phyloP scores from a whole-genome alignment of 2,113 vertebrate species.

The Cebidichthys violaceus region DNA sequence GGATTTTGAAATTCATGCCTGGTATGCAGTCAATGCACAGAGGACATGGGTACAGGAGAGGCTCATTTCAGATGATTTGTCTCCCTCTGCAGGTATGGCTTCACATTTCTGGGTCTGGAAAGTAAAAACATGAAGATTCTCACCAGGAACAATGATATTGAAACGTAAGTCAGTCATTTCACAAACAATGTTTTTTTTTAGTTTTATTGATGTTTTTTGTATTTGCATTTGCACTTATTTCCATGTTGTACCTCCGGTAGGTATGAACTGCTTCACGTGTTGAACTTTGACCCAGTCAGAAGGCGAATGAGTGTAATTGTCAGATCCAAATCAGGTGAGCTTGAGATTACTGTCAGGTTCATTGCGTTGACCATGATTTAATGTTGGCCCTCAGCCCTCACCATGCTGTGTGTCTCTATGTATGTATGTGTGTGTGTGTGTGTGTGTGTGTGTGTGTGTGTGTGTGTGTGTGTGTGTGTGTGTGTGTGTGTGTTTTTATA shows the following conservation, averaged over 20 bases:
- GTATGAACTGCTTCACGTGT: slow-evolving; percentile 93
- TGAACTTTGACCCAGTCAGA: slow-evolving; percentile 94
- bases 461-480: not conserved
- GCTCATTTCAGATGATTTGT: slow-evolving; percentile 72
- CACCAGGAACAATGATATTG: slow-evolving; percentile 91
- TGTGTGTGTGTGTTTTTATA: slow-evolving; percentile 10
- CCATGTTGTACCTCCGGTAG: slow-evolving; percentile 68
- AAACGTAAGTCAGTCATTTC: slow-evolving; percentile 87
- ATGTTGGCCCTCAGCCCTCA: not conserved
- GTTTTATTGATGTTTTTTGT: not conserved
- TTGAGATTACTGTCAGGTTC: not conserved
- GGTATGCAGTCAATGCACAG: not conserved
- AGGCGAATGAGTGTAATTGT: slow-evolving; percentile 99
- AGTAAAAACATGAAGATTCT: slow-evolving; percentile 90
- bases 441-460: too few species aligned
- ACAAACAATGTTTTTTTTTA: not conserved
- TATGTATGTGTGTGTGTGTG: not conserved
- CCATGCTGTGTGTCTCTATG: not conserved
- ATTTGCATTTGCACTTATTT: not conserved
- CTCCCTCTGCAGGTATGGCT: slow-evolving; percentile 90
- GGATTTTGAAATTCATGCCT: not conserved
- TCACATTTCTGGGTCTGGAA: slow-evolving; percentile 93
- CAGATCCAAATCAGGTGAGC: slow-evolving; percentile 86
- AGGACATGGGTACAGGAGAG: not conserved
- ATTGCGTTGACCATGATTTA: not conserved